These are phyloP conservation scores for Micronycteris hirsuta DNA, from an alignment of 2,113 vertebrate genomes.

Conservation along the genomic window DNA sequence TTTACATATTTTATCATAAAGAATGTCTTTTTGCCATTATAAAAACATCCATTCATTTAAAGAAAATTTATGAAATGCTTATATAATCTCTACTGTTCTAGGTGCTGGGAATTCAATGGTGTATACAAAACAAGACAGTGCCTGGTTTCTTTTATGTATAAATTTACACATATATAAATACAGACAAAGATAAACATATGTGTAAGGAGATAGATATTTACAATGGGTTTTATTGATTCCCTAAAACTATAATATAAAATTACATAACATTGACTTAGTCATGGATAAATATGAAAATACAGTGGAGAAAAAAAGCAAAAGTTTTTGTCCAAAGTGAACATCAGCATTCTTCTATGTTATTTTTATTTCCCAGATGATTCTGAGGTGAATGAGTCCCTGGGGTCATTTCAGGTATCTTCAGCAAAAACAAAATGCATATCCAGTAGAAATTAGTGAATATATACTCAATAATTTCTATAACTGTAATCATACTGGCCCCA, in stretches of 20 bases:
- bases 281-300: not conserved
- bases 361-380: constrained; percentile 53
- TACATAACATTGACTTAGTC: not conserved
- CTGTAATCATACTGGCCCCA: constrained; percentile 84
- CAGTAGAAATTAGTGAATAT: constrained; percentile 82
- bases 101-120: not conserved
- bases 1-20: not conserved
- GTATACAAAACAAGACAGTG: not conserved
- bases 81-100: not conserved
- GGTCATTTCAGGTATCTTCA: constrained; percentile 80
- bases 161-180: not conserved
- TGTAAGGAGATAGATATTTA: not conserved
- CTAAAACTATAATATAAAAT: not conserved
- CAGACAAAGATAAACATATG: not conserved
- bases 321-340: not conserved
- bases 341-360: constrained; percentile 75
- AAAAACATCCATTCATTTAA: not conserved
- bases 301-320: not conserved
- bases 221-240: not conserved
- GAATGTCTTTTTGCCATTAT: not conserved
- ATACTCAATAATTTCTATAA: constrained; percentile 84
- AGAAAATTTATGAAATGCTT: not conserved
- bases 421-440: constrained; percentile 81
- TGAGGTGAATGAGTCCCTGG: constrained; percentile 55
- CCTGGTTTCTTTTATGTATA: not conserved